Conservation (phyloP, 2,797 vertebrate genomes). For the Anguilla megastoma region DNA sequence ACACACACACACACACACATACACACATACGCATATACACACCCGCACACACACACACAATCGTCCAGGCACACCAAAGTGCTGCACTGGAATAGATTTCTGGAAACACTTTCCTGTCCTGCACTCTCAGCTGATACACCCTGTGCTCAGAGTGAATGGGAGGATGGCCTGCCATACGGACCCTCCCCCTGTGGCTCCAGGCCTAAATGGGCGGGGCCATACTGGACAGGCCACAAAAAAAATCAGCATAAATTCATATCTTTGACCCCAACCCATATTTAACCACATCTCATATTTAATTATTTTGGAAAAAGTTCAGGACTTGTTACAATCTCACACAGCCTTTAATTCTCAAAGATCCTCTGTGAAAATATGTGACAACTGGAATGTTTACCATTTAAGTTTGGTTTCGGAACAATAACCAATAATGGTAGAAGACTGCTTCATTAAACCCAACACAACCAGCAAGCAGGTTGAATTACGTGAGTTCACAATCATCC, state of each 20-base stretch:
- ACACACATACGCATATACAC: slow-evolving; percentile 4
- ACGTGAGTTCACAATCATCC: not conserved
- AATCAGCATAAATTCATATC: not conserved
- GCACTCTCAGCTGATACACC: slow-evolving; percentile 69
- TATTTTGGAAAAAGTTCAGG: not conserved
- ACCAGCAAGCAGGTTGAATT: not conserved
- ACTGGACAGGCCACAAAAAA: not conserved
- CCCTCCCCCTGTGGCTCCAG: not conserved
- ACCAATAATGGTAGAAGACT: not conserved
- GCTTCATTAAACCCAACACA: not conserved
- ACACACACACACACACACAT: slow-evolving; percentile 20
- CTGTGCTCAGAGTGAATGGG: not conserved
- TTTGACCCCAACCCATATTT: not conserved
- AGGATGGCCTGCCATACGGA: slow-evolving; percentile 32
- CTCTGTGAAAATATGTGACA: not conserved
- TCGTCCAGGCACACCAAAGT: slow-evolving; percentile 10
- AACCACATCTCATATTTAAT: not conserved
- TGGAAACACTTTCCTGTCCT: slow-evolving; percentile 57
- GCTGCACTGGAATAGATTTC: not conserved
- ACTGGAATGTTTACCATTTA: not conserved
- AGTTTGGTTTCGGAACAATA: not conserved
- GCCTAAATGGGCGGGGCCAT: not conserved
- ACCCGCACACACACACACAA: slow-evolving; percentile 14
- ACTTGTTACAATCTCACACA: too few relatives aligned
- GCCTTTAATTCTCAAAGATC: not conserved